These are phyloP conservation scores for Hippopotamus amphibius DNA, from an alignment of 2,113 vertebrate species.

Conservation along the genomic window DNA sequence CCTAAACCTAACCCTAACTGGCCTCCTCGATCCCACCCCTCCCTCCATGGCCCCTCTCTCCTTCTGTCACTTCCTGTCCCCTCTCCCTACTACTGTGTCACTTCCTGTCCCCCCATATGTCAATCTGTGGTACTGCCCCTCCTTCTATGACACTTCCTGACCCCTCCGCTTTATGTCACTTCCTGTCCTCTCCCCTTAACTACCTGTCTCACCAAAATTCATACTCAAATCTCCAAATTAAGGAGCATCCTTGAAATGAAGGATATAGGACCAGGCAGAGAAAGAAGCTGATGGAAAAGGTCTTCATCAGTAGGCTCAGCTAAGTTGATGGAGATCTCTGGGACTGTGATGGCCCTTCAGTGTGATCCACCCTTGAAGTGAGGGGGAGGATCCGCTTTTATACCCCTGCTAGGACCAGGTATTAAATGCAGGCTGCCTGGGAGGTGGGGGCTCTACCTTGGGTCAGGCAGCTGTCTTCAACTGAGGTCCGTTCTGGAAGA, in stretches of 20 bases:
- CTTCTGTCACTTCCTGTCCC: neutral
- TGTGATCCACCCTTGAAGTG: no score
- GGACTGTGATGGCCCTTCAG: neutral
- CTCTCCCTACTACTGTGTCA: neutral
- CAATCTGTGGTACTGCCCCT: no score
- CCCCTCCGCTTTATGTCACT: neutral
- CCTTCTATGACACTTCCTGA: neutral
- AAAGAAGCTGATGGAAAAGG: no score
- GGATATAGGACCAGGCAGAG: no score
- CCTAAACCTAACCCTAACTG: no score
- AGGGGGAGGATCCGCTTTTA: rapidly evolving
- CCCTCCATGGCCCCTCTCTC: neutral
- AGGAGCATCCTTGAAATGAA: neutral
- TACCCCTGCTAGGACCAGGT: neutral
- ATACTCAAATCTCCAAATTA: neutral
- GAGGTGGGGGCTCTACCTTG: neutral
- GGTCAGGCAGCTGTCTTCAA: neutral
- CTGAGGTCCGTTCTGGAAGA: neutral
- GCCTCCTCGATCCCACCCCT: neutral
- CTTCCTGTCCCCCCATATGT: neutral
- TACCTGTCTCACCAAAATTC: neutral
- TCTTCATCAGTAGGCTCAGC: neutral
- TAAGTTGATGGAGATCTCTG: neutral
- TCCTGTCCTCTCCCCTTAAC: neutral
- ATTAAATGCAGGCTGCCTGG: neutral